Conservation (phyloP, 2,888 invertebrate genomes). For the Thereva nobilitata region DNA sequence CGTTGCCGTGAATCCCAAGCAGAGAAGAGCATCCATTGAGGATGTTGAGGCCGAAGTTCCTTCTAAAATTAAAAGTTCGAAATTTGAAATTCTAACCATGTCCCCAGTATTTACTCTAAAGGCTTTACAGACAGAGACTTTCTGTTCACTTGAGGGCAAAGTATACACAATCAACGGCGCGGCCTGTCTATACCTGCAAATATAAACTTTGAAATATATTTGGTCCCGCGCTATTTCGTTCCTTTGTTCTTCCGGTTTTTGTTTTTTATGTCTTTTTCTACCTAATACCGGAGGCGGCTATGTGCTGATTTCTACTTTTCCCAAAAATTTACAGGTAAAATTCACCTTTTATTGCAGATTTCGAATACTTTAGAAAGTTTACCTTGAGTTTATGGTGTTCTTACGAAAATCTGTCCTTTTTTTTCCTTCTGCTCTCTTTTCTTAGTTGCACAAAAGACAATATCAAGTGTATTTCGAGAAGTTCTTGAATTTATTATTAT, state of each 20-base stretch:
- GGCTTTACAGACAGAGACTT: neutral
- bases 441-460: no score
- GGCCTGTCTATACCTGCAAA: conserved; percentile 16
- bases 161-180: conserved; percentile 11
- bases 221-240: conserved; percentile 19
- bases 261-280: neutral
- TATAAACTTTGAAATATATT: conserved; percentile 24
- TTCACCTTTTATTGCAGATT: conserved; percentile 18
- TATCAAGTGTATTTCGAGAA: no score
- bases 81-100: conserved; percentile 33
- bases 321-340: conserved; percentile 16
- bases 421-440: no score
- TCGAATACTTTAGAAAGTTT: neutral
- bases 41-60: conserved; percentile 12
- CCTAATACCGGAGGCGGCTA: conserved; percentile 10
- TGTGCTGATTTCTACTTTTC: conserved; percentile 7
- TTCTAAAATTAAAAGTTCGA: conserved; percentile 26
- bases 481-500: no score
- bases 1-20: conserved; percentile 16
- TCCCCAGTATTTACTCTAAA: conserved; percentile 18
- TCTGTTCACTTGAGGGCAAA: conserved; percentile 5
- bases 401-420: no score
- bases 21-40: neutral
- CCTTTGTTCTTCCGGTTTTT: neutral
- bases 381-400: neutral